Base-by-base conservation (phyloP, 2,888 invertebrate species). In the Pelosia muscerda region DNA sequence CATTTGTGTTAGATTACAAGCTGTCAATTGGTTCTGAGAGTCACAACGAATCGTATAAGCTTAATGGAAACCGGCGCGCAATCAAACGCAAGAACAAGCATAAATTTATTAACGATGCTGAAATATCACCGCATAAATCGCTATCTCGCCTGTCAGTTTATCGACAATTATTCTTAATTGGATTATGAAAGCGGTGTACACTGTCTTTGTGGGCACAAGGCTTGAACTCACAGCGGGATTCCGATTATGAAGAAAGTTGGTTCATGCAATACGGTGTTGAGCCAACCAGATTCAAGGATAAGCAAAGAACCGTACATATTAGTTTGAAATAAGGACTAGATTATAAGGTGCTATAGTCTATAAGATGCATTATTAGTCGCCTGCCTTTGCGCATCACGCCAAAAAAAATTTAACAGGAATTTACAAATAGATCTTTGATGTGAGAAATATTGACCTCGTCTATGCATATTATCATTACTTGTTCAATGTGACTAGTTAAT, bases 91-190 rank as follows among this genome's bases (percentile, higher is more conserved):
- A 93, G 92, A 94, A 94, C 93, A 91, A 95, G 95, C 92, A 93
- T 92, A 91, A 93, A 93, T 94, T 95, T 95, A 95, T 95, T 94
- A 94, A 94, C 93, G 89, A 94, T 91, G 87, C 90, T 94, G 90
- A 95, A 94, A 95, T 95, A 95, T 95, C 94, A 90, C 92, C 91
- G 85, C 94, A 94, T 95, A 94, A 94, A 95, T 95, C 92, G 92
- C 90, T 89, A 93, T 92, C 89, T 87, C 81, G 87, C 86, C 93
- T 91, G 94, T 94, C 94, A 93, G 91, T 94, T 94, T 93, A 94
- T 92, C 94, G 94, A 94, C 93, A 92, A 94, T 94, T 94, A 94
- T 92, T 93, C 93, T 92, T 95, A 95, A 94, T 95, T 95, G 94
- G 95, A 94, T 94, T 95, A 95, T 92, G 93, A 94, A 93, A 93